Conservation (phyloP, 2,888 invertebrate species). For the Tipula confusa region DNA sequence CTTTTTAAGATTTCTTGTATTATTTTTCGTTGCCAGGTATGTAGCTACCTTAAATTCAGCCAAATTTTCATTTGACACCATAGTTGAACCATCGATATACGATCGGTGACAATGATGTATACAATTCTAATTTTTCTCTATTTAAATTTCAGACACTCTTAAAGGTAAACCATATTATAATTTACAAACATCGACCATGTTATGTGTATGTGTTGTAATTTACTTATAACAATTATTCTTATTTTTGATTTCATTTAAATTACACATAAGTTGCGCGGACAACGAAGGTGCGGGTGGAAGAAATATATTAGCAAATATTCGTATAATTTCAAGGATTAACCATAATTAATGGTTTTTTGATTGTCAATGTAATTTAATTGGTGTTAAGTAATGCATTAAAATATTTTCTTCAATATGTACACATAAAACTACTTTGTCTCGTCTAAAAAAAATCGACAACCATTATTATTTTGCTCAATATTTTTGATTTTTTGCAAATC, state of each 20-base stretch:
- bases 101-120: too few species aligned
- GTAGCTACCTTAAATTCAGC: too few species aligned
- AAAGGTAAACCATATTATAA: too few species aligned
- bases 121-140: too few species aligned
- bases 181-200: neutral
- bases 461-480: neutral
- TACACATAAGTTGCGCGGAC: neutral
- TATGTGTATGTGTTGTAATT: neutral
- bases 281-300: neutral
- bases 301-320: neutral
- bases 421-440: neutral
- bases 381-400: neutral
- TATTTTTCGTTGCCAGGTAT: too few species aligned
- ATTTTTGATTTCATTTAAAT: conserved; percentile 25
- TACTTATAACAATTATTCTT: conserved; percentile 25
- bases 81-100: too few species aligned
- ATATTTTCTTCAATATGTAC: neutral
- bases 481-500: neutral
- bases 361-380: conserved; percentile 12
- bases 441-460: neutral
- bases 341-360: conserved; percentile 12
- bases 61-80: too few species aligned
- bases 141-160: too few species aligned
- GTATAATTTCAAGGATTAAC: conserved; percentile 20
- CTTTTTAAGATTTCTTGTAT: too few species aligned